Base-by-base conservation (phyloP, 1,140 invertebrate species). In the Diabrotica virgifera region DNA sequence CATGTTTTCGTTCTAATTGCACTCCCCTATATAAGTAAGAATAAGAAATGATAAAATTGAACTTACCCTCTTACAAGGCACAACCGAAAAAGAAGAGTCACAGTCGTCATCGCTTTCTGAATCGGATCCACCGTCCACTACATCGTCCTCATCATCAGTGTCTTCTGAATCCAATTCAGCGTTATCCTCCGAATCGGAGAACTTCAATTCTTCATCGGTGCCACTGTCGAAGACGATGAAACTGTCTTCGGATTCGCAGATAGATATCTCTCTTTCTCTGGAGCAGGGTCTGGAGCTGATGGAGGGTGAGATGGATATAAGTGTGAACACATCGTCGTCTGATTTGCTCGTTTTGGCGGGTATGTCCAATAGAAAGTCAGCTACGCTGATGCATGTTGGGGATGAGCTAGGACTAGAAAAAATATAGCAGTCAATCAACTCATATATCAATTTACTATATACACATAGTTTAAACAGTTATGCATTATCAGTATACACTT, bases 201-300 rank as follows among this genome's bases (percentile, higher is more conserved):
- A 59, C 51, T 38, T 36, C 12, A 40, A 11, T 56, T 62, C 62
- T 37, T 56, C 56, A 64, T 68, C 65, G 38, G 12, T 58, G 10
- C 54, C 52, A 38, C 54, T 40, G 5, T 70, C 70, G 64, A 75
- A 75, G 24, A 74, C 53, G 5, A 75, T 72, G 64, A 74, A 75
- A 61, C 72, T 74, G 52, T 76, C 74, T 54, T 76, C 74, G 46
- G 69, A 71, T 50, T 73, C 72, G 24, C 64, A 59, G 46, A 65
- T 10, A 8, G 74, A 75, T 8, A 63, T 14, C 57, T 62, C 57
- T 51, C 69, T 59, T 56, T 62, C 24, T 40, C 58, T 64, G 9
- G 5, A 40, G 59, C 8, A 24, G 1, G 24, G 5, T 13, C 7
- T 24, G 5, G 9, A 14, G 38, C 35, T 52, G 8, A 37, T 54